Base-by-base conservation (phyloP, 2,797 vertebrate species). In the Triplophysa yarkandensis region DNA sequence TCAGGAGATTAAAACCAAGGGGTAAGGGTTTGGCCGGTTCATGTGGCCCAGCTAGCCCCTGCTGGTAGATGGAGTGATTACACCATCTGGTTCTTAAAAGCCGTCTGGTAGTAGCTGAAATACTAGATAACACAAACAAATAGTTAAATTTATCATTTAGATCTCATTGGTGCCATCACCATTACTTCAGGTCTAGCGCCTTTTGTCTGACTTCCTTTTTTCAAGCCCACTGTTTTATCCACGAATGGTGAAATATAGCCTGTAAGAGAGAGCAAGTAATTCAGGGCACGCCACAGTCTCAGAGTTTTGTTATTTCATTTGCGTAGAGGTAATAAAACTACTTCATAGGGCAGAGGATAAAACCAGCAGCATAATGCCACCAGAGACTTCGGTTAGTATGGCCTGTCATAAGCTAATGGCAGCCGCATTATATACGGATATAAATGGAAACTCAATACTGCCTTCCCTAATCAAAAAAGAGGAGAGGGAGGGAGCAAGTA, bases 401-500 rank as follows among this genome's bases (percentile, higher is more conserved):
- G 52, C 71, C 62, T 74, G 71, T 66, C 71, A 74, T 74, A 66
- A 74, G 62, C 62, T 74, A 74, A 66, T 74, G 71, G 71, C 71
- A 74, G 71, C 62, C 52, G 50, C 39, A 74, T 74, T 66, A 74
- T 74, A 74, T 66, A 74, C 52, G 62, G 71, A 74, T 74, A 74
- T 74, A 74, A 74, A 74, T 74, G 71, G 71, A 74, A 74, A 74
- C 71, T 66, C 71, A 74, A 66, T 74, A 66, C 71, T 66, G 62
- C 71, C 62, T 74, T 66, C 71, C 50, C 48, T 74, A 66, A 74
- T 74, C 71, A 66, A 74, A 65, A 39, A 74, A 44, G 39, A 54
- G 32, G 4, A 72, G 62, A 74, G 62, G 71, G 71, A 74, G 71
- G 71, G 71, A 74, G 39, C 71, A 68, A 73, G 27, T 66, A 74